These are phyloP conservation scores for Imbricaverruca yamaguchii DNA, from an alignment of 2,888 invertebrate species.

Conservation along the genomic window DNA sequence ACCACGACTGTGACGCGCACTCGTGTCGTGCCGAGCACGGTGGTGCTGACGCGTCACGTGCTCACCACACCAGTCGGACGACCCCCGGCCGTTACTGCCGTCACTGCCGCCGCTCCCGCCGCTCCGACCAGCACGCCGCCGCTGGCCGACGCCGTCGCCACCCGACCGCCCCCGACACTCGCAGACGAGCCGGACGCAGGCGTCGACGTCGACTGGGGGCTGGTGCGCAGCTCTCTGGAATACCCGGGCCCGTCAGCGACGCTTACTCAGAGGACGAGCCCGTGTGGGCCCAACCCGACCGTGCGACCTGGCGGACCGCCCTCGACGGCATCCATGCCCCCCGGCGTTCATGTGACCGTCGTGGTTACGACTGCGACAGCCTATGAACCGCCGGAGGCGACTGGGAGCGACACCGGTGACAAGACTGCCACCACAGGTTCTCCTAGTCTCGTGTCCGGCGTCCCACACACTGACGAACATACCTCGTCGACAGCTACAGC, in stretches of 20 bases:
- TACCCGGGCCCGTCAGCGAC: background rate
- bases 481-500: too few species aligned
- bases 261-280: background rate
- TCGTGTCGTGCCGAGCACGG: background rate
- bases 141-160: background rate
- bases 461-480: too few species aligned
- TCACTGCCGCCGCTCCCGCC: background rate
- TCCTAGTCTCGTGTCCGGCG: too few species aligned
- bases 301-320: too few species aligned
- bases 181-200: background rate
- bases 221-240: background rate
- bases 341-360: too few species aligned
- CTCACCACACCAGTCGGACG: background rate
- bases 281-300: background rate
- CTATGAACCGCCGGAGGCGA: too few species aligned
- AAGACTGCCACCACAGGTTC: too few species aligned
- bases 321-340: too few species aligned
- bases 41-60: background rate
- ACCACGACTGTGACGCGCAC: slow-evolving; percentile 18
- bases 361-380: too few species aligned
- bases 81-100: background rate
- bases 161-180: too few species aligned
- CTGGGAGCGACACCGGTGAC: too few species aligned
- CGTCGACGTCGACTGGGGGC: background rate
- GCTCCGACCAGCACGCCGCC: background rate